Evolutionary conservation across 1,140 invertebrate species (phyloP).

Genomic region (Drosophila kurseongensis): DNA sequence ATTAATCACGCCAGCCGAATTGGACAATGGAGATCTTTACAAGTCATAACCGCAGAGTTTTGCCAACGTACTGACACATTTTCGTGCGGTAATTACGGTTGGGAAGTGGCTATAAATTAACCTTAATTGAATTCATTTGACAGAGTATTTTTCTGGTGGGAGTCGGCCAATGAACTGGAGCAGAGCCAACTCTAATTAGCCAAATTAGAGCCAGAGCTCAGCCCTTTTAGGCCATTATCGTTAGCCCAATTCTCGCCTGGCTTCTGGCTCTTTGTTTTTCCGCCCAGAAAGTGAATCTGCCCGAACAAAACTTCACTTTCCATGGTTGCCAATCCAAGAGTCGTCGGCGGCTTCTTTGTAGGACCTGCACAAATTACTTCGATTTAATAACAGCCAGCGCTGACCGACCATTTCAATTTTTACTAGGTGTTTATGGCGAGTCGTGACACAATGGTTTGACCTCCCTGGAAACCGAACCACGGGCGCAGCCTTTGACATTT

Average conservation of each 20-base stretch:
- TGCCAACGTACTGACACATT: slow-evolving; percentile 65
- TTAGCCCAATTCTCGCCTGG: slow-evolving; percentile 47
- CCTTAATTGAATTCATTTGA: slow-evolving; percentile 81
- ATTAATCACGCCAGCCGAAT: slow-evolving; percentile 67
- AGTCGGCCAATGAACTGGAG: slow-evolving; percentile 62
- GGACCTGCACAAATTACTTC: slow-evolving; percentile 64
- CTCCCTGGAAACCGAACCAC: slow-evolving; percentile 45
- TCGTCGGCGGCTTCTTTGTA: slow-evolving; percentile 63
- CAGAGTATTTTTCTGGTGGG: slow-evolving; percentile 57
- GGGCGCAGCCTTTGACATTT: slow-evolving; percentile 70
- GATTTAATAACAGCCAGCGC: slow-evolving; percentile 78
- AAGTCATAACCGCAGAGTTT: slow-evolving; percentile 74
- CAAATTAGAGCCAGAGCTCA: slow-evolving; percentile 32
- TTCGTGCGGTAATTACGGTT: slow-evolving; percentile 61
- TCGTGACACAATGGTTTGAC: slow-evolving; percentile 73
- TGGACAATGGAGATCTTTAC: slow-evolving; percentile 61
- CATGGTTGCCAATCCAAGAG: slow-evolving; percentile 31
- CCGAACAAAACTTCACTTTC: slow-evolving; percentile 62
- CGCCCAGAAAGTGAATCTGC: slow-evolving; percentile 58
- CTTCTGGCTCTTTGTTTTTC: slow-evolving; percentile 25
- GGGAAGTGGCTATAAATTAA: slow-evolving; percentile 80
- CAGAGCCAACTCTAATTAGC: slow-evolving; percentile 41
- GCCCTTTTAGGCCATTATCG: slow-evolving; percentile 37
- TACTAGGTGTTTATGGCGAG: slow-evolving; percentile 76
- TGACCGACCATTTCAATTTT: slow-evolving; percentile 42